phyloP scores from a whole-genome alignment of 2,888 invertebrate genomes.

The Craniophora ligustri region DNA sequence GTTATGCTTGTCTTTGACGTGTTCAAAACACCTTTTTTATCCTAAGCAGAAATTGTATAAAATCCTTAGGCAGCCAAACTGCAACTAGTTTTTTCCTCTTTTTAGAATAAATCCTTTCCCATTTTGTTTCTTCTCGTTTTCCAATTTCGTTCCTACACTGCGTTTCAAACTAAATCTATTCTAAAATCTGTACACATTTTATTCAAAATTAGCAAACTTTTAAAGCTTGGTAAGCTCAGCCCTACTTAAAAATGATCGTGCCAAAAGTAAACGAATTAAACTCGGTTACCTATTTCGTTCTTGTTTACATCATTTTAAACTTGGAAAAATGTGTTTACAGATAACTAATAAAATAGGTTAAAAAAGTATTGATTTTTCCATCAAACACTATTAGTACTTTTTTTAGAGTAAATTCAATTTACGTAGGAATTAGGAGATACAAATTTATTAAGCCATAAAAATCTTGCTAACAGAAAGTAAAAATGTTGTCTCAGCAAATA shows the following conservation, averaged over 20 bases:
- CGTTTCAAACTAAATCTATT: conserved; percentile 38
- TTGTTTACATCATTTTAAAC: conserved; percentile 43
- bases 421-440: conserved; percentile 9
- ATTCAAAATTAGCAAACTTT: conserved; percentile 12
- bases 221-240: conserved; percentile 18
- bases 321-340: conserved; percentile 31
- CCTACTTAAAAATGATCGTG: conserved; percentile 54
- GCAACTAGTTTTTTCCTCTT: conserved; percentile 24
- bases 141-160: conserved; percentile 25
- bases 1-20: too few species aligned
- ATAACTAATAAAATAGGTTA: conserved; percentile 24
- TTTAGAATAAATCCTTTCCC: conserved; percentile 36
- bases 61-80: conserved; percentile 20
- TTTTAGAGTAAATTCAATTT: conserved; percentile 18
- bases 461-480: neutral
- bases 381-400: neutral
- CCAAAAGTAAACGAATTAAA: conserved; percentile 59
- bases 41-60: too few species aligned
- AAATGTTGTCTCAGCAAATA: neutral
- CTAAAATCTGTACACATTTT: conserved; percentile 24
- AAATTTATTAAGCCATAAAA: neutral
- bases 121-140: conserved; percentile 22
- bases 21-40: too few species aligned
- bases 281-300: conserved; percentile 42
- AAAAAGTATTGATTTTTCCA: conserved; percentile 6